Conservation (phyloP, 2,797 vertebrate genomes). For the Falco berigora region DNA sequence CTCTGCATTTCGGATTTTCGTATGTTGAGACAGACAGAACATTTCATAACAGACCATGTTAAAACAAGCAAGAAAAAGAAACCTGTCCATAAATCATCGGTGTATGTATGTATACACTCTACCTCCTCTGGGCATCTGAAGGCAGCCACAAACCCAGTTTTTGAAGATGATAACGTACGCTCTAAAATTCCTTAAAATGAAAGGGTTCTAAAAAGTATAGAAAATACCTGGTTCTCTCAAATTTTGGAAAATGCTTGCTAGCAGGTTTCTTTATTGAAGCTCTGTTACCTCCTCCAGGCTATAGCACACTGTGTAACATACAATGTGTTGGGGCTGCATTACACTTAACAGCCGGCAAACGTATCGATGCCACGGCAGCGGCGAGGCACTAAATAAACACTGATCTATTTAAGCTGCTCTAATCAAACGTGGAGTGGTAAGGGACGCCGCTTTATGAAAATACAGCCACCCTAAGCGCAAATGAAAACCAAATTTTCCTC, state of each 20-base stretch:
- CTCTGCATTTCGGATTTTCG: not conserved
- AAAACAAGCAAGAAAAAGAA: not conserved
- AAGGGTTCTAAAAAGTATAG: not conserved
- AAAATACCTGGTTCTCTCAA: not conserved
- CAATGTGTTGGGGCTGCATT: accelerated
- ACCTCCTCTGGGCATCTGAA: not conserved
- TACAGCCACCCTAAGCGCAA: not conserved
- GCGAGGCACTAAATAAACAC: not conserved
- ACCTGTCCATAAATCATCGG: not conserved
- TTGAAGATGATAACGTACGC: not conserved
- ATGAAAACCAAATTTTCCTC: not conserved
- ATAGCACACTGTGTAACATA: accelerated
- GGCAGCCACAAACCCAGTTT: not conserved
- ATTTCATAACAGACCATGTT: not conserved
- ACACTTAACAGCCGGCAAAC: not conserved
- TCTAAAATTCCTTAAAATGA: not conserved
- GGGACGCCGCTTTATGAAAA: too few species aligned
- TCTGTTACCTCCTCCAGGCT: not conserved
- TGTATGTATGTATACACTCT: accelerated
- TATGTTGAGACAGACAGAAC: not conserved
- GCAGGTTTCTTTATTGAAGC: not conserved
- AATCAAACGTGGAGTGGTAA: accelerated
- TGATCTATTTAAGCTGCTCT: accelerated
- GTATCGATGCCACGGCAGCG: not conserved
- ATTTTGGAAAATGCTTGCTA: not conserved